Evolutionary conservation across 2,888 invertebrate genomes (phyloP).

Genomic region (Agrilus cyanescens): DNA sequence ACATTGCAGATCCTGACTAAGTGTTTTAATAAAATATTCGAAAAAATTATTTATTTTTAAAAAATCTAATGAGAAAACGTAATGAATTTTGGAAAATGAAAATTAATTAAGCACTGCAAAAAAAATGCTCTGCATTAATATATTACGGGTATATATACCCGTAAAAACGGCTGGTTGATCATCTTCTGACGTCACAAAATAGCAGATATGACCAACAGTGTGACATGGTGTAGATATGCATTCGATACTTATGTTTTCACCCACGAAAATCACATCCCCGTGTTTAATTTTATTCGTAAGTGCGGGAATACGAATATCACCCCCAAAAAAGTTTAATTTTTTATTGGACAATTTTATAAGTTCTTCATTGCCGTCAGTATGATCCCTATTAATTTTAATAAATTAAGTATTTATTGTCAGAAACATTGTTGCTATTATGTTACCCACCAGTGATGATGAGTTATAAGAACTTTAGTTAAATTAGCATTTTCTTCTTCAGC

Average conservation of each 20-base stretch:
- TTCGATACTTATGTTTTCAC: slow-evolving; percentile 63
- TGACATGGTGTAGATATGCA: slow-evolving; percentile 95
- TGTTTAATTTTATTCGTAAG: slow-evolving; percentile 66
- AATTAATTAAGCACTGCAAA: no score
- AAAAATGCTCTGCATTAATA: no score
- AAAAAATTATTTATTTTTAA: no score
- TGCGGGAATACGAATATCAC: slow-evolving; percentile 69
- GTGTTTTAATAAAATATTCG: no score
- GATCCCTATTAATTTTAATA: slow-evolving; percentile 50
- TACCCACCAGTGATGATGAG: slow-evolving; percentile 89
- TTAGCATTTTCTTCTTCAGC: slow-evolving; percentile 60
- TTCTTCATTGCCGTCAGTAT: slow-evolving; percentile 87
- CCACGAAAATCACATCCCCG: slow-evolving; percentile 51
- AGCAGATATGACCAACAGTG: slow-evolving; percentile 92
- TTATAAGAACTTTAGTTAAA: slow-evolving; percentile 77
- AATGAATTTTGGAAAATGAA: no score
- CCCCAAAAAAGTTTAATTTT: slow-evolving; percentile 57
- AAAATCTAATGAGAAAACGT: no score
- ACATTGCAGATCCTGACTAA: no score
- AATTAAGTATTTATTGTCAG: neutral
- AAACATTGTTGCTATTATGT: slow-evolving; percentile 19
- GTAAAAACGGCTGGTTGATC: slow-evolving; percentile 74
- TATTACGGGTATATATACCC: slow-evolving; percentile 39
- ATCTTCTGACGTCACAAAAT: slow-evolving; percentile 54
- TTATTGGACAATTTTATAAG: slow-evolving; percentile 48